These are phyloP conservation scores for Blastobasis lacticolella DNA, from an alignment of 2,888 invertebrate species.

Conservation along the genomic window DNA sequence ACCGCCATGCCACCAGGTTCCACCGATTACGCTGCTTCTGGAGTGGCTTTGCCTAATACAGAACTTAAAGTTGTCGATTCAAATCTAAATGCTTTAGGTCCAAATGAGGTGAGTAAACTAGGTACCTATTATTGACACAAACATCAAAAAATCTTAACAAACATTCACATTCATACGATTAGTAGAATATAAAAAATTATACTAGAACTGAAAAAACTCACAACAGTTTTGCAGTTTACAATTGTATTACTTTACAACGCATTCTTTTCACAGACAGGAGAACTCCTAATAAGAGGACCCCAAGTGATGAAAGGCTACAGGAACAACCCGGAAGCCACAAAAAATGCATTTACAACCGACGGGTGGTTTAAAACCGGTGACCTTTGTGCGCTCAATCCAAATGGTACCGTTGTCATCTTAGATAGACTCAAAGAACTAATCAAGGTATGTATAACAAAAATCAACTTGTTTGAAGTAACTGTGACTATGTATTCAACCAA, in stretches of 20 bases:
- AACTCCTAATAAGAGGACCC: conserved; percentile 78
- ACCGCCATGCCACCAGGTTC: conserved; percentile 41
- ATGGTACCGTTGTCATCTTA: conserved; percentile 77
- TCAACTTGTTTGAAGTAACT: too few relatives aligned
- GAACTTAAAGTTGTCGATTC: conserved; percentile 71
- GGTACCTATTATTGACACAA: too few relatives aligned
- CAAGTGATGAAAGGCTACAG: conserved; percentile 89
- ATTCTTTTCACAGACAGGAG: conserved; percentile 31
- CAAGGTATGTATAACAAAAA: conserved; percentile 66
- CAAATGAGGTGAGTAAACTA: conserved; percentile 48
- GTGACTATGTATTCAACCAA: too few relatives aligned
- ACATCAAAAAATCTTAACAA: too few relatives aligned
- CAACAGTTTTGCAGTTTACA: too few relatives aligned
- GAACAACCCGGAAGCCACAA: conserved; percentile 82
- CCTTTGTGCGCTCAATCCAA: conserved; percentile 76
- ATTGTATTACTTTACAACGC: too few relatives aligned
- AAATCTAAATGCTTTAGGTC: conserved; percentile 48
- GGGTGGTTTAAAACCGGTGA: conserved; percentile 87
- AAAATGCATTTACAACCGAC: conserved; percentile 76
- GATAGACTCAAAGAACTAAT: conserved; percentile 87
- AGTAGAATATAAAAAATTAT: too few relatives aligned
- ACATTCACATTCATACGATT: too few relatives aligned
- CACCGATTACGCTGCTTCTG: conserved; percentile 50
- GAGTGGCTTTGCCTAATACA: conserved; percentile 76
- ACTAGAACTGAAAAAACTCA: too few relatives aligned